Conservation (phyloP, 1,140 invertebrate genomes). For the Chironomus tepperi region DNA sequence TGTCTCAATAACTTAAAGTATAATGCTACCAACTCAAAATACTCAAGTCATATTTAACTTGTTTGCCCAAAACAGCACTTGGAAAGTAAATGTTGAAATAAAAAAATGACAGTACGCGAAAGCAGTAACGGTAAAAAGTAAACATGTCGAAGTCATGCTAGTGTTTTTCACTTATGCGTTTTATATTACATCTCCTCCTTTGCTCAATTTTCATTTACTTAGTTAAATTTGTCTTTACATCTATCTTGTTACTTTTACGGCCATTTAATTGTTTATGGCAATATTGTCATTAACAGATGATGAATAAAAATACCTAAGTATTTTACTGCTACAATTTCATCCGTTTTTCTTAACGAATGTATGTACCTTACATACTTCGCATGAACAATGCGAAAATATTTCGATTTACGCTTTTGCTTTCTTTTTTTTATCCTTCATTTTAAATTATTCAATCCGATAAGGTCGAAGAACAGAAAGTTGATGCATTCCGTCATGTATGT, state of each 20-base stretch:
- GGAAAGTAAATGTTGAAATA: not conserved
- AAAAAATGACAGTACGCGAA: not conserved
- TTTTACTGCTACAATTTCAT: not conserved
- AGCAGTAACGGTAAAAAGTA: conserved; percentile 1
- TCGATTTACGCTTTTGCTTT: not conserved
- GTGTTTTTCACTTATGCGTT: conserved; percentile 2
- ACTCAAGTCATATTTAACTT: not conserved
- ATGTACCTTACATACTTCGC: too few relatives aligned
- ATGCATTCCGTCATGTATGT: not conserved
- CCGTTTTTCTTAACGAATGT: not conserved
- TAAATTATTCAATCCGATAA: not conserved
- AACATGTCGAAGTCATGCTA: not conserved
- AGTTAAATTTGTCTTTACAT: not conserved
- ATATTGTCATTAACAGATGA: not conserved
- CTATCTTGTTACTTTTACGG: not conserved
- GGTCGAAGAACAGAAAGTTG: not conserved
- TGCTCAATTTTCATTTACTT: too few relatives aligned
- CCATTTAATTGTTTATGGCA: not conserved
- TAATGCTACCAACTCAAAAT: not conserved
- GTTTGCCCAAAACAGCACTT: not conserved
- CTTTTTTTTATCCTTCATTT: not conserved
- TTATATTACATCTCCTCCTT: not conserved
- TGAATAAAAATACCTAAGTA: not conserved
- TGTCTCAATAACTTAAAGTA: too few relatives aligned
- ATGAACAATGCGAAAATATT: not conserved